Evolutionary conservation across 2,797 vertebrate genomes (phyloP).

Genomic region (Cottoperca gobio): DNA sequence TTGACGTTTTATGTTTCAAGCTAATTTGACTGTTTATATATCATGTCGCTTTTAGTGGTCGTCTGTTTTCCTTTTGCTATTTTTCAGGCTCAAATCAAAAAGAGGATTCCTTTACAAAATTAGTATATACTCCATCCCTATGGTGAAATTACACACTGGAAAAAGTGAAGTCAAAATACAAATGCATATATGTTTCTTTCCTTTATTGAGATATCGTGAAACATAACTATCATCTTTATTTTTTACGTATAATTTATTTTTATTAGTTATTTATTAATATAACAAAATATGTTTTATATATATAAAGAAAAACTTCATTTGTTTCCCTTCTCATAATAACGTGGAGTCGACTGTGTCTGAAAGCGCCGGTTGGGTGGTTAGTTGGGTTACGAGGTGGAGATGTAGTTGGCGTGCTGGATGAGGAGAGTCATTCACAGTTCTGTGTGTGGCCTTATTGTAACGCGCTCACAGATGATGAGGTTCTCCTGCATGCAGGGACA

Average conservation of each 20-base stretch:
- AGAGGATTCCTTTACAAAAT: constrained; percentile 12
- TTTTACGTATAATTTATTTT: too few species aligned
- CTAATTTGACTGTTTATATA: constrained; percentile 39
- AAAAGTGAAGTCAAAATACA: background rate
- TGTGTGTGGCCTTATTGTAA: constrained; percentile 61
- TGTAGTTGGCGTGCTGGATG: constrained; percentile 26
- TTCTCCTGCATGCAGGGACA: constrained; percentile 45
- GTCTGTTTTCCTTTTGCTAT: constrained; percentile 36
- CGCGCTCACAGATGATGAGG: constrained; percentile 38
- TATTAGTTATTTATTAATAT: too few species aligned
- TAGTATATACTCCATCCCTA: constrained; percentile 7
- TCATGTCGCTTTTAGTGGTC: constrained; percentile 11
- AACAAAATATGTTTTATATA: too few species aligned
- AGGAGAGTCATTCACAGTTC: constrained; percentile 38
- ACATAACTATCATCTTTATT: too few species aligned
- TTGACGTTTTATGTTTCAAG: constrained; percentile 28
- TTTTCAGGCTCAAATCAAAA: constrained; percentile 33
- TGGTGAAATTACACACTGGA: constrained; percentile 21
- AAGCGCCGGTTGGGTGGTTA: background rate
- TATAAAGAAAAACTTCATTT: too few species aligned
- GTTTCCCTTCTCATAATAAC: background rate
- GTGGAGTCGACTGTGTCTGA: constrained; percentile 1
- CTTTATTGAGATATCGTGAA: too few species aligned
- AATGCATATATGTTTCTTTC: too few species aligned
- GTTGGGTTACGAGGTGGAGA: constrained; percentile 10